Evolutionary conservation across 2,797 vertebrate genomes (phyloP).

Genomic region (Sarcoramphus papa): DNA sequence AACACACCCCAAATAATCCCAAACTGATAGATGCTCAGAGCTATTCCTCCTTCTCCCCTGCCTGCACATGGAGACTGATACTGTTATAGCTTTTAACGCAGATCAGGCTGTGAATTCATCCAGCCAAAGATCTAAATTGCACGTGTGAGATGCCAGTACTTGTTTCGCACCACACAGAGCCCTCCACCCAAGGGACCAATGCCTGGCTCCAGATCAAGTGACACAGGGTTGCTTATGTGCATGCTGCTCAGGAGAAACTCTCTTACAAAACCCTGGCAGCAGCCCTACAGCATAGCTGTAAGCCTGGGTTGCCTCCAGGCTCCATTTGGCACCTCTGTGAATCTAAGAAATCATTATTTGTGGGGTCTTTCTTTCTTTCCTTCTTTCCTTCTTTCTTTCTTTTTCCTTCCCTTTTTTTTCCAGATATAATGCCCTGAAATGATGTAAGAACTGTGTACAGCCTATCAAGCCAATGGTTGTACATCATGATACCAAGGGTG

Average conservation of each 20-base stretch:
- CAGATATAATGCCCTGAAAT: neutral
- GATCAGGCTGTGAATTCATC: neutral
- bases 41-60: neutral
- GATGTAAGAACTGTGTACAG: neutral
- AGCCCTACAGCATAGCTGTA: neutral
- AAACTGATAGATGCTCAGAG: neutral
- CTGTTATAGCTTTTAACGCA: neutral
- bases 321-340: neutral
- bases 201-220: neutral
- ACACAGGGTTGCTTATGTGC: neutral
- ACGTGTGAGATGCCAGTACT: neutral
- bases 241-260: neutral
- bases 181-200: neutral
- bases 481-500: neutral
- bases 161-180: neutral
- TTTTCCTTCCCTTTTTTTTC: no score
- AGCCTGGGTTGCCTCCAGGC: neutral
- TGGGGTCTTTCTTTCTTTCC: neutral
- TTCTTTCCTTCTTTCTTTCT: neutral
- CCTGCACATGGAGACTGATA: neutral
- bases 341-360: neutral
- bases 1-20: neutral
- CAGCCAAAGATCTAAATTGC: neutral
- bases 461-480: neutral
- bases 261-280: neutral